Base-by-base conservation (phyloP, 2,888 invertebrate species). In the Serrognathus titanus region DNA sequence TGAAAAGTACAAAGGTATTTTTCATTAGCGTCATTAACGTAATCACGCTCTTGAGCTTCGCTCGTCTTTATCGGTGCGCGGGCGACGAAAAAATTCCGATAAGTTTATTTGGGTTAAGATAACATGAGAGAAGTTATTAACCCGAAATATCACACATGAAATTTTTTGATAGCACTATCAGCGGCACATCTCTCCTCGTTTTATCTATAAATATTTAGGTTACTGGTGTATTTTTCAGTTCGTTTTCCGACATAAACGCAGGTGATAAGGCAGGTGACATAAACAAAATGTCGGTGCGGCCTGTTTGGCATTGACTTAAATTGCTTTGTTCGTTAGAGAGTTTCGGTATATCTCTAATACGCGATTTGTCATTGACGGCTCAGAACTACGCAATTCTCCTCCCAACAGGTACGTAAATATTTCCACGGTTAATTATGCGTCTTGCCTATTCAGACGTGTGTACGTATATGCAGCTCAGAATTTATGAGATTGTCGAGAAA, bases 31-130 rank as follows among this genome's bases (percentile, higher is more conserved):
- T 39, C 39, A 39, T 12, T 39, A n/a, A 39, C 9, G 39, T n/a
- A 11, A 3, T 39, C 39, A 12, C 39, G 39, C 12, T 39, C 39
- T 39, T 39, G 12, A 39, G 39, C 12, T 12, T 11, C 11, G 39
- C 39, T 11, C 39, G 39, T 39, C 12, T 39, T n/a, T 39, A 11
- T 39, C 39, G 1, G 3, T 39, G 39, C 39, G 11, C n/a, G 11
- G 16, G 43, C 16, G 43, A 43, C 20, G 13, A 11, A 43, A 43
- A 43, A 43, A 43, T 16, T 43, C 16, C 43, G 43, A 43, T 43
- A 43, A 43, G 43, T 9, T 10, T 43, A 43, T 43, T 43, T 43
- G 43, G 43, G 43, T 43, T 43, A 43, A 43, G 43, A 43, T 43
- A 43, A 11, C 43, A 43, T 10, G 13, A 31, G 24, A 31, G 13